Evolutionary conservation across 1,140 invertebrate genomes (phyloP).

Genomic region (Gerris buenoi): DNA sequence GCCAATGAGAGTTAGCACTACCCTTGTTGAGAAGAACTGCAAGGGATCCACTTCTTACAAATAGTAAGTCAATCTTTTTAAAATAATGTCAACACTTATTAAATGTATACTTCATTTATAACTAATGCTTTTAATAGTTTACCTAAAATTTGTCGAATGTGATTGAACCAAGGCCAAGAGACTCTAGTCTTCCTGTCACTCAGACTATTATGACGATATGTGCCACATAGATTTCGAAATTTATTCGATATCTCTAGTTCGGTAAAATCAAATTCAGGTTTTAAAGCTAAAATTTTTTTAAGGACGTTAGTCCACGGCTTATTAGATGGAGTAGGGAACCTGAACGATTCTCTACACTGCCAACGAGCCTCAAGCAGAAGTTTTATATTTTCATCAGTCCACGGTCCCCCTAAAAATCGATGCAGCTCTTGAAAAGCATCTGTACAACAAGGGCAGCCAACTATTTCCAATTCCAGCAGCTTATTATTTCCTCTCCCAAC

Average conservation of each 20-base stretch:
- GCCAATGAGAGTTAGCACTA: no score
- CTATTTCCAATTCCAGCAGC: no score
- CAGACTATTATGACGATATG: background rate
- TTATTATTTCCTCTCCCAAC: no score
- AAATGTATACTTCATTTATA: no score
- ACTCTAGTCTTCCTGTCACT: background rate
- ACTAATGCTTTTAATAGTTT: no score
- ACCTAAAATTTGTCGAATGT: background rate
- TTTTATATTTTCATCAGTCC: background rate
- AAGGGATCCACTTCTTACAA: no score
- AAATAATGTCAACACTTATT: no score
- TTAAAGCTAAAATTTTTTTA: background rate
- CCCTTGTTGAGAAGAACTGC: no score
- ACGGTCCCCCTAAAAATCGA: no score
- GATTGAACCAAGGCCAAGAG: background rate
- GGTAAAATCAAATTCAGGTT: background rate
- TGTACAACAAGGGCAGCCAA: no score
- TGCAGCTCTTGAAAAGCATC: no score
- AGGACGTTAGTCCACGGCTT: background rate
- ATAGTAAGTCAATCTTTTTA: no score
- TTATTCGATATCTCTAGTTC: background rate
- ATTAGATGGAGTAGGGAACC: background rate
- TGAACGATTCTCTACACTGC: background rate
- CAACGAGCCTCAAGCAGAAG: background rate
- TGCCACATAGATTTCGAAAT: background rate